phyloP scores from a whole-genome alignment of 2,113 vertebrate genomes.

The Myotis yumanensis region DNA sequence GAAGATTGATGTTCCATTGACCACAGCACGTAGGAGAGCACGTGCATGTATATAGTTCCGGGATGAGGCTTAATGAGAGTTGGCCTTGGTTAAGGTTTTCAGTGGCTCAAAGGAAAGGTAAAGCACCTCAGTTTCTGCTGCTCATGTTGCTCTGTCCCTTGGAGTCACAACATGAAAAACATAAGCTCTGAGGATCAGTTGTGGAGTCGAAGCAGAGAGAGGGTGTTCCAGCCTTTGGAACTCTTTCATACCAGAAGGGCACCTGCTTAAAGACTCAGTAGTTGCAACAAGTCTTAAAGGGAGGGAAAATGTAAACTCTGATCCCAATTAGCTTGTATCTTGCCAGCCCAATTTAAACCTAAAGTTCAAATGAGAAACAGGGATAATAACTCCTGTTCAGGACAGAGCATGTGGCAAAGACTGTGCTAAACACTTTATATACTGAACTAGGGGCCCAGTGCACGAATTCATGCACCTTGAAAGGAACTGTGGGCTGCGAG shows the following conservation, averaged over 20 bases:
- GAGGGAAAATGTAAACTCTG: not conserved
- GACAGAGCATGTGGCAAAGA: not conserved
- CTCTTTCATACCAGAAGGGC: not conserved
- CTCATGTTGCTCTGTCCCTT: not conserved
- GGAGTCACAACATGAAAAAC: not conserved
- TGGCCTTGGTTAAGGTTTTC: not conserved
- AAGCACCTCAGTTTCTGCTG: not conserved
- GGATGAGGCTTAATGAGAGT: not conserved
- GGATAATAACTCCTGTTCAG: conserved; percentile 13
- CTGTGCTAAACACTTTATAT: not conserved
- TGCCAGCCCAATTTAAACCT: not conserved
- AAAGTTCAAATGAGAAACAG: not conserved
- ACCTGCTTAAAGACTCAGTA: not conserved
- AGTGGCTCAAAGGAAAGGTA: not conserved
- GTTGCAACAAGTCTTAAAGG: not conserved
- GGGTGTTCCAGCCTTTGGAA: not conserved
- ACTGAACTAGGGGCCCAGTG: not conserved
- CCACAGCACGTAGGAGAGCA: not conserved
- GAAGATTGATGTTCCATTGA: not conserved
- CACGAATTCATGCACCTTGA: no score
- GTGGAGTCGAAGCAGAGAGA: not conserved
- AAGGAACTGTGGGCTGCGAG: no score
- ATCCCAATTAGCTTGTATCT: not conserved
- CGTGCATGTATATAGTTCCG: not conserved
- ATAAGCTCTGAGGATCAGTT: not conserved